phyloP scores from a whole-genome alignment of 2,797 vertebrate species.

The Percopsis omiscomaycus region DNA sequence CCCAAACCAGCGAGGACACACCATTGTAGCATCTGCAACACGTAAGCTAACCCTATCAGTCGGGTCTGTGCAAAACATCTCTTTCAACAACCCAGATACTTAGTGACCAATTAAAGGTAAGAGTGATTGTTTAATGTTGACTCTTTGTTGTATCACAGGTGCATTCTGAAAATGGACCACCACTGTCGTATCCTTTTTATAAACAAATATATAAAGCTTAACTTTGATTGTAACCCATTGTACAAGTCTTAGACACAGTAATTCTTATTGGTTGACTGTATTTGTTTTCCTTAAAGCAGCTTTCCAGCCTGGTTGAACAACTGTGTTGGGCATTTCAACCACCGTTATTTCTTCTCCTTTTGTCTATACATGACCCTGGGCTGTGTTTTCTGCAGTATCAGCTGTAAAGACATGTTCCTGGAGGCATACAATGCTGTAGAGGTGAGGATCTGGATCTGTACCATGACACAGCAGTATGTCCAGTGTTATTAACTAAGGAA shows the following conservation, averaged over 20 bases:
- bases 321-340: slow-evolving; percentile 97
- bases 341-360: slow-evolving; percentile 98
- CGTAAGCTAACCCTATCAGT: slow-evolving; percentile 67
- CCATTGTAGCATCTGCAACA: slow-evolving; percentile 97
- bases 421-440: slow-evolving; percentile 90
- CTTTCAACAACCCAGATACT: background rate
- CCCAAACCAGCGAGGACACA: slow-evolving; percentile 94
- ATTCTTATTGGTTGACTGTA: background rate
- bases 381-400: slow-evolving; percentile 95
- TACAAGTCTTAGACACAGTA: background rate
- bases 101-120: background rate
- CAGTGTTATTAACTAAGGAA: too few relatives aligned
- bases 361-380: slow-evolving; percentile 96
- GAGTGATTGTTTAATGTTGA: background rate
- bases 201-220: background rate
- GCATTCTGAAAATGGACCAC: slow-evolving; percentile 98
- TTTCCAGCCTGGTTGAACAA: slow-evolving; percentile 95
- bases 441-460: slow-evolving; percentile 73
- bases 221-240: background rate
- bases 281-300: slow-evolving; percentile 72
- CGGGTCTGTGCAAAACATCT: background rate
- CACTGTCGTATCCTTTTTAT: slow-evolving; percentile 97
- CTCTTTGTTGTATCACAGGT: slow-evolving; percentile 77
- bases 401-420: slow-evolving; percentile 87
- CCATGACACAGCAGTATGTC: too few relatives aligned